phyloP scores from a whole-genome alignment of 2,797 vertebrate genomes.

The Diplodus puntazzo region DNA sequence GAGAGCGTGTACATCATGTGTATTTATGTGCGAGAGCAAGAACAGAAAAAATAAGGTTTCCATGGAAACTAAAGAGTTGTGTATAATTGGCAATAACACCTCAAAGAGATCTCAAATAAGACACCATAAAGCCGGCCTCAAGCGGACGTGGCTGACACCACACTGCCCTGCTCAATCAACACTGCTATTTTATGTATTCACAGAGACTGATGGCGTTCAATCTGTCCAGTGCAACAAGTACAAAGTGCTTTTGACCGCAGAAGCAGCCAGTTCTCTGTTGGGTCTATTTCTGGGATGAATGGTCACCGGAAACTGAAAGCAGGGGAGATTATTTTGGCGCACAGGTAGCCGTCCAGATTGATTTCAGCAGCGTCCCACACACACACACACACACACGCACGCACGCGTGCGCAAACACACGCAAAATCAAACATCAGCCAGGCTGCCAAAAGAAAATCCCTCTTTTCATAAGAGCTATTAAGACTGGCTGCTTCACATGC shows the following conservation, averaged over 20 bases:
- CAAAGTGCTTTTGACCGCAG: slow-evolving; percentile 17
- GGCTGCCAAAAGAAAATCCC: slow-evolving; percentile 46
- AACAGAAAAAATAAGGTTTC: slow-evolving; percentile 73
- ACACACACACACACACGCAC: not conserved
- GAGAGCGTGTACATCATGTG: not conserved
- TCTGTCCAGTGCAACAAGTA: slow-evolving; percentile 22
- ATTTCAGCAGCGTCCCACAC: slow-evolving; percentile 14
- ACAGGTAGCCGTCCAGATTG: slow-evolving; percentile 42
- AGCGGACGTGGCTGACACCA: slow-evolving; percentile 3
- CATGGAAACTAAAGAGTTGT: slow-evolving; percentile 84
- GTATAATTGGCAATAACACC: slow-evolving; percentile 73
- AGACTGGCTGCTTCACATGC: not conserved
- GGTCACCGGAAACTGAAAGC: slow-evolving; percentile 31
- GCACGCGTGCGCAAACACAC: not conserved
- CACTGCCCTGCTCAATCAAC: slow-evolving; percentile 3
- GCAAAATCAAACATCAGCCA: slow-evolving; percentile 5
- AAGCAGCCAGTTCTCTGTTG: slow-evolving; percentile 2
- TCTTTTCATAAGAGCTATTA: slow-evolving; percentile 23
- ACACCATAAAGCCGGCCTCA: slow-evolving; percentile 17
- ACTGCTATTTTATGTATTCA: slow-evolving; percentile 36
- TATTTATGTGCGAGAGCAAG: slow-evolving; percentile 58
- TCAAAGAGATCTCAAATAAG: slow-evolving; percentile 66
- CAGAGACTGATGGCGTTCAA: slow-evolving; percentile 13
- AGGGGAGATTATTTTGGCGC: slow-evolving; percentile 43
- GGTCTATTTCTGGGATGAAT: slow-evolving; percentile 37